Conservation (phyloP, 2,113 vertebrate species). For the Glaucidium brasilianum region DNA sequence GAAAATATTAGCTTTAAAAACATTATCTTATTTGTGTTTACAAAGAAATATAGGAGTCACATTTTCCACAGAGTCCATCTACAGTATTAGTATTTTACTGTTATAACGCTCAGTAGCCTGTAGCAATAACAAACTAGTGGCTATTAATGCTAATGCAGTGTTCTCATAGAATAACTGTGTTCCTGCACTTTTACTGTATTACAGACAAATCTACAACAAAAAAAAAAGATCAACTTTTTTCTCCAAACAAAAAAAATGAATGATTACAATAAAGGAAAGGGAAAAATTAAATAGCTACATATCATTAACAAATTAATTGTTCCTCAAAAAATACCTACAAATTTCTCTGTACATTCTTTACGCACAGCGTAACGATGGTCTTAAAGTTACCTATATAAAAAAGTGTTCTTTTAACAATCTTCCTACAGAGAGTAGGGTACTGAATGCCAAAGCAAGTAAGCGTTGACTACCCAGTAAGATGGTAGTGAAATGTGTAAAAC, state of each 20-base stretch:
- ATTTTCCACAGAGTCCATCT: constrained; percentile 72
- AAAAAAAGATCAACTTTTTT: constrained; percentile 99
- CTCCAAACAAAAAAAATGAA: constrained; percentile 77
- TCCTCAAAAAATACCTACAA: constrained; percentile 99
- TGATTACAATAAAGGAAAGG: constrained; percentile 96
- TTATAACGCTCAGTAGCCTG: constrained; percentile 82
- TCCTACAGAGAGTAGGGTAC: constrained; percentile 91
- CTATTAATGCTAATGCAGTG: constrained; percentile 86
- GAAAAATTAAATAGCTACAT: constrained; percentile 99
- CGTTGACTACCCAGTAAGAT: constrained; percentile 79
- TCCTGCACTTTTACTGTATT: constrained; percentile 91
- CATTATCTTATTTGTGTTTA: constrained; percentile 48
- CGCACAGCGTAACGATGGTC: constrained; percentile 99
- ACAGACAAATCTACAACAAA: constrained; percentile 86
- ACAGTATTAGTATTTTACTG: constrained; percentile 71
- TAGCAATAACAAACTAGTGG: constrained; percentile 88
- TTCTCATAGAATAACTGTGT: constrained; percentile 92
- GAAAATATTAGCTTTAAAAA: constrained; percentile 58
- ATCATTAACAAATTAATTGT: constrained; percentile 99
- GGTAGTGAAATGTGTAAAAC: constrained; percentile 82
- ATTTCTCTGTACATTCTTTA: constrained; percentile 99
- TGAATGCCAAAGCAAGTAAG: constrained; percentile 83
- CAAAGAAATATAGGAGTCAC: constrained; percentile 63
- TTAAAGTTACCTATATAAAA: constrained; percentile 99
- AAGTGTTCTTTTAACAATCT: constrained; percentile 84